Conservation (phyloP, 2,797 vertebrate genomes). For the Galago senegalensis region DNA sequence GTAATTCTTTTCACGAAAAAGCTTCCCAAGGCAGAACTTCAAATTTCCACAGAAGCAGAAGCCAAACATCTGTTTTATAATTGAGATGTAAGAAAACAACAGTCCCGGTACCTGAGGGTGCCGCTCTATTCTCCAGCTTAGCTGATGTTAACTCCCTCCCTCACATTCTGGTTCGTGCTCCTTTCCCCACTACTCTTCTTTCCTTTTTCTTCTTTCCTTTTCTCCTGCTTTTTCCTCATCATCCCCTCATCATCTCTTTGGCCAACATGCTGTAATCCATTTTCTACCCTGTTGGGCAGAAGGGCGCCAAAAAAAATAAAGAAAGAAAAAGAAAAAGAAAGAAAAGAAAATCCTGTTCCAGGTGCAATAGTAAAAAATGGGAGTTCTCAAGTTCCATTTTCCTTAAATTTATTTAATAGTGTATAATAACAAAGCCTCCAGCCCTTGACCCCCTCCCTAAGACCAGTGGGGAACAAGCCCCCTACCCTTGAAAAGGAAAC, state of each 20-base stretch:
- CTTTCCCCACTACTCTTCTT: not conserved
- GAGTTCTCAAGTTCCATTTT: not conserved
- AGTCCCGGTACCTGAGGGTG: too few species aligned
- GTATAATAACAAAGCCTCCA: too few species aligned
- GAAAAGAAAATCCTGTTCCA: not conserved
- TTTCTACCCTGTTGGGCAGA: not conserved
- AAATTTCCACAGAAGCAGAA: not conserved
- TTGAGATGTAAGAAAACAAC: not conserved
- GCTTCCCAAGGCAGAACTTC: not conserved
- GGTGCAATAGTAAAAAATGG: not conserved
- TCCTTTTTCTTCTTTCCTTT: not conserved
- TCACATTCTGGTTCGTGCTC: not conserved
- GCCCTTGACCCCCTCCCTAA: too few species aligned
- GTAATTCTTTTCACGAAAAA: not conserved
- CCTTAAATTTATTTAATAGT: not conserved
- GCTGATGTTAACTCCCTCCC: not conserved
- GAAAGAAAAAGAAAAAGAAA: accelerated
- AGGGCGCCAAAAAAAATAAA: accelerated
- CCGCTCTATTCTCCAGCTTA: not conserved
- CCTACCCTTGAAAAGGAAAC: too few species aligned
- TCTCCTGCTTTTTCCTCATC: not conserved
- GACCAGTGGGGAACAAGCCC: too few species aligned
- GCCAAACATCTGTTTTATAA: not conserved
- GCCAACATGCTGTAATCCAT: not conserved
- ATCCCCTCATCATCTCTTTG: not conserved